A percentile compares a stretch with the other conserved stretches of the same genome.
These are phyloP conservation scores for Lepidothrix coronata DNA, from an alignment of 2,113 vertebrate genomes.

Conservation along the genomic window DNA sequence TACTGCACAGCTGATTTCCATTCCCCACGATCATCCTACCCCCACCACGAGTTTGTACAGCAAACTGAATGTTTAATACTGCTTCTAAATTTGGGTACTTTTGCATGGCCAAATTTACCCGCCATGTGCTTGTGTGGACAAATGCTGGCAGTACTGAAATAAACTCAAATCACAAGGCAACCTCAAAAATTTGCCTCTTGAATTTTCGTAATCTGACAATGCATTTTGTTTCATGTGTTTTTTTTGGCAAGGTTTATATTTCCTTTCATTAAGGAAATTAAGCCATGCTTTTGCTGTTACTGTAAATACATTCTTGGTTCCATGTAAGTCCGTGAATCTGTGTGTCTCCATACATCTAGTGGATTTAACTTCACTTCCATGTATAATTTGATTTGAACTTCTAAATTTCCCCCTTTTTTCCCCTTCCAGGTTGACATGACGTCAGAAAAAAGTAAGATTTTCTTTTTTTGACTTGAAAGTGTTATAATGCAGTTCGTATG, in stretches of 20 bases:
- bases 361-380: neutral
- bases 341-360: neutral
- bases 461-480: neutral
- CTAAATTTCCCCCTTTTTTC: constrained; percentile 63
- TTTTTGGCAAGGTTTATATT: neutral
- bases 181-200: neutral
- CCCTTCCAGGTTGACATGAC: constrained; percentile 85
- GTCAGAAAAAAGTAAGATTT: constrained; percentile 94
- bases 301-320: neutral
- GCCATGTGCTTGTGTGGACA: neutral
- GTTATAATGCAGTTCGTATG: constrained; percentile 27
- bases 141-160: neutral
- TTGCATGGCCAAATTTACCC: neutral
- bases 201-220: neutral
- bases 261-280: neutral
- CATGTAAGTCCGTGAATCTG: neutral
- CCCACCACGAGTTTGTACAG: neutral
- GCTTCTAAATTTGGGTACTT: neutral
- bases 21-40: neutral
- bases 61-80: neutral
- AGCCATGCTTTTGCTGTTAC: neutral
- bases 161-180: neutral
- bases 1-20: neutral
- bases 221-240: neutral
- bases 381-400: neutral